These are phyloP conservation scores for Novumbra hubbsi DNA, from an alignment of 2,797 vertebrate genomes.

Conservation along the genomic window DNA sequence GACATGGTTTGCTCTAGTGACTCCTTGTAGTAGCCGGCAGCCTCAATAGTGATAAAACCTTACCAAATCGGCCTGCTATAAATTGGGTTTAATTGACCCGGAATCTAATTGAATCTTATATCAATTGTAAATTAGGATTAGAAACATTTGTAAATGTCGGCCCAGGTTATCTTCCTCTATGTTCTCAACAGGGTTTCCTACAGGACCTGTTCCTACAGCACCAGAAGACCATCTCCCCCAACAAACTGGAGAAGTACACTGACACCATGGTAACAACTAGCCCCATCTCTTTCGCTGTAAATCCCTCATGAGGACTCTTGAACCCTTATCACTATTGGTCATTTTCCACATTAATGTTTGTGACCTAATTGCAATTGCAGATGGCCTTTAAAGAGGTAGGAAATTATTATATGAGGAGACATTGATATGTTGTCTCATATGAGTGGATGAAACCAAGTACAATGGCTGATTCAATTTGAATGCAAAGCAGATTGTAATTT, in stretches of 20 bases:
- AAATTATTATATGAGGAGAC: neutral
- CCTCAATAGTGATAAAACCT: too few species aligned
- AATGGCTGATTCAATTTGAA: neutral
- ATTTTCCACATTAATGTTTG: neutral
- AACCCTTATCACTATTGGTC: neutral
- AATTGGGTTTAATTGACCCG: too few species aligned
- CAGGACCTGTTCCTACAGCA: constrained; percentile 86
- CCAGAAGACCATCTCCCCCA: constrained; percentile 71
- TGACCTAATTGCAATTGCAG: neutral
- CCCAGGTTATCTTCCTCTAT: constrained; percentile 2
- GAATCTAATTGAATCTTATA: too few species aligned
- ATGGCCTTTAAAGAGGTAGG: neutral
- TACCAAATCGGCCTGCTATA: too few species aligned
- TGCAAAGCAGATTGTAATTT: neutral
- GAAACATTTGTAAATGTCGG: neutral
- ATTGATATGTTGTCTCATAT: neutral
- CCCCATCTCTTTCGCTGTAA: neutral
- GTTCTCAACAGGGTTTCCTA: constrained; percentile 79
- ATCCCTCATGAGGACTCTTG: neutral
- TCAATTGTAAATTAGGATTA: too few species aligned
- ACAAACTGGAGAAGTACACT: constrained; percentile 83
- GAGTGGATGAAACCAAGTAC: neutral
- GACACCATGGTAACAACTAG: constrained; percentile 83
- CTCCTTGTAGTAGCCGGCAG: too few species aligned
- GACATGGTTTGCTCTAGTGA: too few species aligned